Conservation (phyloP, 2,888 invertebrate genomes). For the Scaptodrosophila latifasciaeformis region DNA sequence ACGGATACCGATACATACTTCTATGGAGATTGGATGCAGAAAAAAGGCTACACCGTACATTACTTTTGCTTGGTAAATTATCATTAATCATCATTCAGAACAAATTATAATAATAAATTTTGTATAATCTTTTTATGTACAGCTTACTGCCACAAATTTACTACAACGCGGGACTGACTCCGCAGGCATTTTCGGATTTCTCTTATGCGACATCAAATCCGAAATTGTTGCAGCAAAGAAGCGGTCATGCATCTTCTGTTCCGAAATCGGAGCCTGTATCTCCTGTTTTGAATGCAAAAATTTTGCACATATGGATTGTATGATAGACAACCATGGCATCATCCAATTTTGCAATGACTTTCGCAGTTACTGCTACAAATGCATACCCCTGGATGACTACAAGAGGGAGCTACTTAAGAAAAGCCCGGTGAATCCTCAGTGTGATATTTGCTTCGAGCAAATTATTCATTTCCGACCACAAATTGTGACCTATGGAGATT, state of each 20-base stretch:
- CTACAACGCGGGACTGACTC: background rate
- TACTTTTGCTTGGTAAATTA: too few relatives aligned
- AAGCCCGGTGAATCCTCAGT: background rate
- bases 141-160: too few relatives aligned
- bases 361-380: background rate
- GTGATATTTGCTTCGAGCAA: background rate
- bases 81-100: too few relatives aligned
- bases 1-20: too few relatives aligned
- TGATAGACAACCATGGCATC: background rate
- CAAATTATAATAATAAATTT: too few relatives aligned
- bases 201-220: background rate
- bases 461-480: background rate
- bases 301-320: background rate
- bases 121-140: too few relatives aligned
- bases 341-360: background rate
- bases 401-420: background rate
- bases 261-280: background rate
- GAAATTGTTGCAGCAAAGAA: background rate
- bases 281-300: background rate
- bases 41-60: too few relatives aligned
- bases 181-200: background rate
- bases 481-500: background rate
- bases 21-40: too few relatives aligned
- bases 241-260: background rate
- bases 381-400: background rate